phyloP scores from a whole-genome alignment of 2,797 vertebrate genomes.

The Paratrypauchen microcephalus region DNA sequence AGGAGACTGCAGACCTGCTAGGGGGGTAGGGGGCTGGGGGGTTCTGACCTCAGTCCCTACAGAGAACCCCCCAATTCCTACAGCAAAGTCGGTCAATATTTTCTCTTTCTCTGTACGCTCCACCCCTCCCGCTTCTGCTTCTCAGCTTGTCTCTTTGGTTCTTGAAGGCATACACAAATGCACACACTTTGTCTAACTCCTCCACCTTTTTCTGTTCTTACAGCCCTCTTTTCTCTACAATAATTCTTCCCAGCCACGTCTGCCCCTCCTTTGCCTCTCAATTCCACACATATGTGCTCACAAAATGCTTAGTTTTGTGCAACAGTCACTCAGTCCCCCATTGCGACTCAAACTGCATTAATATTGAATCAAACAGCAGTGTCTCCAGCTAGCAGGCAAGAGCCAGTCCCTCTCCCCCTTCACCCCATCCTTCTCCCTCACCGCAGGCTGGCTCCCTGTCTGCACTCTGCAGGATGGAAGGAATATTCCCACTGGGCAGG shows the following conservation, averaged over 20 bases:
- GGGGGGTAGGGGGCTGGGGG: slow-evolving; percentile 48
- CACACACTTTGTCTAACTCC: slow-evolving; percentile 50
- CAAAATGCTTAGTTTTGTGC: slow-evolving; percentile 77
- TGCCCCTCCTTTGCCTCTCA: slow-evolving; percentile 47
- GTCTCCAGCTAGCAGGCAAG: slow-evolving; percentile 77
- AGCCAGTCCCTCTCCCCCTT: slow-evolving; percentile 54
- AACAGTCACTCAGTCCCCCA: slow-evolving; percentile 80
- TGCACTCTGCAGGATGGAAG: slow-evolving; percentile 80
- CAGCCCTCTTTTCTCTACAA: slow-evolving; percentile 31
- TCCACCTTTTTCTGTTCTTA: slow-evolving; percentile 50
- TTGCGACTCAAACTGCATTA: slow-evolving; percentile 83
- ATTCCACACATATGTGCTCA: slow-evolving; percentile 46
- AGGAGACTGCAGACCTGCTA: slow-evolving; percentile 81
- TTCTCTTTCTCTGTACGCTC: slow-evolving; percentile 66
- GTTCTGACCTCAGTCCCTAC: slow-evolving; percentile 77
- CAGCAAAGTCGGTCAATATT: slow-evolving; percentile 80
- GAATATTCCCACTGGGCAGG: slow-evolving; percentile 80
- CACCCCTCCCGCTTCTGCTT: slow-evolving; percentile 49
- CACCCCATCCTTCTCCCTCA: slow-evolving; percentile 58
- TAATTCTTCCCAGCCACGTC: slow-evolving; percentile 36
- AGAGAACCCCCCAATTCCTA: slow-evolving; percentile 77
- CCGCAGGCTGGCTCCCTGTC: slow-evolving; percentile 78
- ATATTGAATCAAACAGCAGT: slow-evolving; percentile 85
- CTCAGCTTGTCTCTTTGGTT: slow-evolving; percentile 52
- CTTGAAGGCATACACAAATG: slow-evolving; percentile 24